phyloP scores from a whole-genome alignment of 2,113 vertebrate species.

The Peucedramus taeniatus region DNA sequence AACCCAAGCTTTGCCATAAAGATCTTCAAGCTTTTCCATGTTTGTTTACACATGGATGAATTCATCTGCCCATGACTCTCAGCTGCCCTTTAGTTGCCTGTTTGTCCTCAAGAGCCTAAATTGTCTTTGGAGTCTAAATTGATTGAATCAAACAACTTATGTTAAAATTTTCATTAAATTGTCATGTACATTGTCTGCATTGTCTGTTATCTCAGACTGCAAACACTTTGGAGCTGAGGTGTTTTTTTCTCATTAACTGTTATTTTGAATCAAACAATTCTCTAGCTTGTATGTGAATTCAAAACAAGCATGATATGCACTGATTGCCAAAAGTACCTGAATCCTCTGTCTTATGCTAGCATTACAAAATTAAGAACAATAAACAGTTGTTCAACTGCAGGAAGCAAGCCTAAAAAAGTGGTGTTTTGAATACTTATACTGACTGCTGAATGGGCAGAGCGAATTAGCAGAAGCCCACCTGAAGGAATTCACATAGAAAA shows the following conservation, averaged over 20 bases:
- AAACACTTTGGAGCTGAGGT: background rate
- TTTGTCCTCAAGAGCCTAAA: background rate
- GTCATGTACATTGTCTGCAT: background rate
- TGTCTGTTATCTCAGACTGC: background rate
- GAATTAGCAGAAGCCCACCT: background rate
- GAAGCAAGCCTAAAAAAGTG: background rate
- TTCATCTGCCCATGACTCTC: background rate
- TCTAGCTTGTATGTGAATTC: background rate
- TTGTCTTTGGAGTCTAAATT: background rate
- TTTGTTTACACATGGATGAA: accelerated
- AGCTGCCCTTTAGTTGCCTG: background rate
- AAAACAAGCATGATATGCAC: background rate
- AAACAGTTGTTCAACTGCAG: background rate
- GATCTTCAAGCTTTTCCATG: background rate
- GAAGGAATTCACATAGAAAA: background rate
- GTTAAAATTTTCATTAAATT: background rate
- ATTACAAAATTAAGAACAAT: background rate
- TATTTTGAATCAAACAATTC: background rate
- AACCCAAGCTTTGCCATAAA: background rate
- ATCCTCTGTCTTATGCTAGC: background rate
- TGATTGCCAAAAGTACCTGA: background rate
- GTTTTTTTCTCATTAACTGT: background rate
- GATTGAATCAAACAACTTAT: background rate
- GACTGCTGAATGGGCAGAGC: background rate
- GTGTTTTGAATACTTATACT: background rate